A percentile compares a stretch with the other conserved stretches of the same genome.
phyloP scores from a whole-genome alignment of 2,113 vertebrate genomes.

The Brienomyrus longianalis region DNA sequence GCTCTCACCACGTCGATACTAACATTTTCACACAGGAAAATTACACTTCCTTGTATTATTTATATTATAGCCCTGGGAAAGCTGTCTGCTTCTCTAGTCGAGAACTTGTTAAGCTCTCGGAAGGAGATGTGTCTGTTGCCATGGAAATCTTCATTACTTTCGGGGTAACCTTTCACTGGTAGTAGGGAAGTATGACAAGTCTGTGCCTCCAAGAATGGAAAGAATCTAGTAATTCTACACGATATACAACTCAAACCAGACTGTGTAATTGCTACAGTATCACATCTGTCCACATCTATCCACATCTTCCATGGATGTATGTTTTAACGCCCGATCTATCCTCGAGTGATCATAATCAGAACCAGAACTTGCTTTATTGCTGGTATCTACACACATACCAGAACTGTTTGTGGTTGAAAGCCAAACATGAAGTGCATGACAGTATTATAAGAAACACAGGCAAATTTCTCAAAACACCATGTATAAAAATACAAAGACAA shows the following conservation, averaged over 20 bases:
- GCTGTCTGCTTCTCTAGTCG: background rate
- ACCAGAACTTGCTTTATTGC: background rate
- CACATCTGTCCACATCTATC: background rate
- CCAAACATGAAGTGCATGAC: background rate
- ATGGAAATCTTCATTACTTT: constrained; percentile 12
- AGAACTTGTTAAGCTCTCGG: background rate
- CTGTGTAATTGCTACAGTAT: background rate
- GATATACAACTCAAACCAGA: background rate
- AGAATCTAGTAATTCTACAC: background rate
- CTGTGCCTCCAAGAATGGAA: background rate
- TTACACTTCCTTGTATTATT: background rate
- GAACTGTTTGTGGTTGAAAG: background rate
- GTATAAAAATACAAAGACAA: background rate
- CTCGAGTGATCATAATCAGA: background rate
- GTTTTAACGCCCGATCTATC: background rate
- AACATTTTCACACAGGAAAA: background rate
- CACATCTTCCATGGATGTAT: background rate
- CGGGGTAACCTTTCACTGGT: background rate
- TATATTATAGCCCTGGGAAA: background rate
- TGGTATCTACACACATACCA: background rate
- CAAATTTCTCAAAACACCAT: background rate
- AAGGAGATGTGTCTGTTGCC: constrained; percentile 15
- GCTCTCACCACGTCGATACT: background rate
- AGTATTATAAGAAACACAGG: background rate
- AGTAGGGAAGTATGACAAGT: background rate